Percentiles rank a stretch among this genome's conserved stretches.
phyloP scores from a whole-genome alignment of 2,888 invertebrate species.

The Andrena praecox region DNA sequence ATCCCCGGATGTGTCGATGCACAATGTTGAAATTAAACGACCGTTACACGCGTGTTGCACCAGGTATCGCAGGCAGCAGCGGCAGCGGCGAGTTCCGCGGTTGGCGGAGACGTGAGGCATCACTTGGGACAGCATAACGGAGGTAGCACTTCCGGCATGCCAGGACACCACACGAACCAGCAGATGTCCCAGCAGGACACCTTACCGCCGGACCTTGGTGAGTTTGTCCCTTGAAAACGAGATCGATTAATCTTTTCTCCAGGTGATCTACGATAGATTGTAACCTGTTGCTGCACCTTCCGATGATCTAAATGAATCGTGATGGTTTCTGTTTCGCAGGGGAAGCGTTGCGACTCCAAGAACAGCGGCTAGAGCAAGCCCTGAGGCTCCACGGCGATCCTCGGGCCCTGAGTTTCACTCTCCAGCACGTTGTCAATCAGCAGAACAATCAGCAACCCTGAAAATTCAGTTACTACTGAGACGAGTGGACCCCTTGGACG shows the following conservation, averaged over 20 bases:
- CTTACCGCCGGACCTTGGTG: slow-evolving; percentile 83
- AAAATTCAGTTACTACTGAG: slow-evolving; percentile 94
- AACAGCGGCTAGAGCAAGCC: slow-evolving; percentile 93
- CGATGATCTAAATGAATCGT: neutral
- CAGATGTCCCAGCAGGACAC: slow-evolving; percentile 83
- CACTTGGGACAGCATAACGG: slow-evolving; percentile 84
- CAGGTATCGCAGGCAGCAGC: slow-evolving; percentile 83
- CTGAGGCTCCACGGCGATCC: slow-evolving; percentile 93
- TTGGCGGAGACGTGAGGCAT: slow-evolving; percentile 84
- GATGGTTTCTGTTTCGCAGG: slow-evolving; percentile 68
- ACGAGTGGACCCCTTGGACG: slow-evolving; percentile 85
- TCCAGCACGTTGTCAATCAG: slow-evolving; percentile 87
- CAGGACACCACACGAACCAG: slow-evolving; percentile 83
- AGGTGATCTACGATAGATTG: no score
- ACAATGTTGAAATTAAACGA: neutral
- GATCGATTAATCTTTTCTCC: no score
- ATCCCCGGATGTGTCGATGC: no score
- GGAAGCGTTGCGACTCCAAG: slow-evolving; percentile 87
- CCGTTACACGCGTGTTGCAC: neutral
- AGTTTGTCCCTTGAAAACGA: slow-evolving; percentile 42
- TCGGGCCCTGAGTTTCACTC: slow-evolving; percentile 91
- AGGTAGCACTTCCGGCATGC: slow-evolving; percentile 81
- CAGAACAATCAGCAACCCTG: slow-evolving; percentile 88
- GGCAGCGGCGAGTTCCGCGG: slow-evolving; percentile 84
- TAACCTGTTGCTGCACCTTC: no score